Percentiles rank a stretch among this genome's conserved stretches.
Evolutionary conservation across 2,113 vertebrate genomes (phyloP).

Genomic region (Oreochromis aureus): DNA sequence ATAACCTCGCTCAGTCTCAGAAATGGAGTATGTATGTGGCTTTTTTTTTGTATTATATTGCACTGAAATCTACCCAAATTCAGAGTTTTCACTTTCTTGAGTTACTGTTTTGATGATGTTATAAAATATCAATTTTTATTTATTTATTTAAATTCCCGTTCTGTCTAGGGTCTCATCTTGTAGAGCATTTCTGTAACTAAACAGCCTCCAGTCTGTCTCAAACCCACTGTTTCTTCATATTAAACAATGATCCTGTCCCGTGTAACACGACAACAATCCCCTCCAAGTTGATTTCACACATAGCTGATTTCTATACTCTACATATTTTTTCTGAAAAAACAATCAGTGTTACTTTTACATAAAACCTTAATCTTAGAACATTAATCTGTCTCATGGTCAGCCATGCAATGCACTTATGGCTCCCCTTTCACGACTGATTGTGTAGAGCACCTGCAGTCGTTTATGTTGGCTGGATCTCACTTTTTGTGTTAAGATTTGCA

Average conservation of each 20-base stretch:
- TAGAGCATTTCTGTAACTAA: not conserved
- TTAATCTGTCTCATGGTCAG: not conserved
- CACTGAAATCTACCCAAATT: not conserved
- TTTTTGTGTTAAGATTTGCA: not conserved
- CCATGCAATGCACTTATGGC: not conserved
- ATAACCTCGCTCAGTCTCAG: not conserved
- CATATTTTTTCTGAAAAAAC: not conserved
- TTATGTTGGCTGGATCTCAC: not conserved
- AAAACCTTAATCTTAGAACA: not conserved
- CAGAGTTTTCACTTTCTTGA: not conserved
- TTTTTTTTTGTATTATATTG: not conserved
- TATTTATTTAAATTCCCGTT: not conserved
- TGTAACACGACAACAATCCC: not conserved
- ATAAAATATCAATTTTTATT: not conserved
- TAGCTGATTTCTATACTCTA: not conserved
- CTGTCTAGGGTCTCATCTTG: not conserved
- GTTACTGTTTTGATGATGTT: not conserved
- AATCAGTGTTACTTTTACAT: not conserved
- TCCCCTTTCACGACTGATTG: not conserved
- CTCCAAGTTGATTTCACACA: conserved; percentile 1
- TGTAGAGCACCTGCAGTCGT: not conserved
- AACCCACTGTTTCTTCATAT: not conserved
- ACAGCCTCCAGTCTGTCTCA: not conserved
- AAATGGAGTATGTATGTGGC: not conserved
- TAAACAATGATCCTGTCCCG: conserved; percentile 1